Percentiles rank a stretch among this genome's conserved stretches.
Conservation (phyloP, 2,113 vertebrate species). For the Oxyruncus cristatus region DNA sequence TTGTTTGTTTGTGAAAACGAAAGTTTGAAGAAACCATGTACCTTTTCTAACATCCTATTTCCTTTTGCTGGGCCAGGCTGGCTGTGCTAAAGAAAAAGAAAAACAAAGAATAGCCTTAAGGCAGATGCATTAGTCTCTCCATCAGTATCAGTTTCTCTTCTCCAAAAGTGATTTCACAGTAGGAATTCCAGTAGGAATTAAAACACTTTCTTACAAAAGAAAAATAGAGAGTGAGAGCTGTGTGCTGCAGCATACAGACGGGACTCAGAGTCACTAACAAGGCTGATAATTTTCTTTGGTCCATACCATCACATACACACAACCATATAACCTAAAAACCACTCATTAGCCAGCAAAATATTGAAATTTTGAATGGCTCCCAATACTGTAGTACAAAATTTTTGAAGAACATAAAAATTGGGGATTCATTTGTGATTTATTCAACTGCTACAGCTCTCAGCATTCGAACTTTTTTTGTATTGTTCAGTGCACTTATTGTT, state of each 20-base stretch:
- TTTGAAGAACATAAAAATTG: background rate
- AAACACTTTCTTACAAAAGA: background rate
- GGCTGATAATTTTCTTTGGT: background rate
- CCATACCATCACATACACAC: background rate
- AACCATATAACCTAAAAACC: background rate
- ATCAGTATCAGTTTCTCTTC: background rate
- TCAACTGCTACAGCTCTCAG: background rate
- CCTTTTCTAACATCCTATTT: background rate
- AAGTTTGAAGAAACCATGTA: background rate
- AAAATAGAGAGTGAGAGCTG: background rate
- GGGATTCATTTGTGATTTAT: background rate
- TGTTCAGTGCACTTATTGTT: background rate
- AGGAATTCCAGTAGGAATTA: conserved; percentile 41
- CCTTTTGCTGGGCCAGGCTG: background rate
- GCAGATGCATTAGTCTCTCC: background rate
- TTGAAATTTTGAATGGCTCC: background rate
- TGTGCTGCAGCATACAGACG: background rate
- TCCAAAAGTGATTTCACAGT: conserved; percentile 23
- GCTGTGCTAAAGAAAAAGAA: background rate
- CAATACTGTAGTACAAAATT: background rate
- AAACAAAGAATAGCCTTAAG: conserved; percentile 4
- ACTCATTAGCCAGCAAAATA: background rate
- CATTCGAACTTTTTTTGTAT: background rate
- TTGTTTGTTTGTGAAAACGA: background rate
- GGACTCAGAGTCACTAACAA: background rate